Evolutionary conservation across 2,797 vertebrate species (phyloP).

Genomic region (Tapera naevia): DNA sequence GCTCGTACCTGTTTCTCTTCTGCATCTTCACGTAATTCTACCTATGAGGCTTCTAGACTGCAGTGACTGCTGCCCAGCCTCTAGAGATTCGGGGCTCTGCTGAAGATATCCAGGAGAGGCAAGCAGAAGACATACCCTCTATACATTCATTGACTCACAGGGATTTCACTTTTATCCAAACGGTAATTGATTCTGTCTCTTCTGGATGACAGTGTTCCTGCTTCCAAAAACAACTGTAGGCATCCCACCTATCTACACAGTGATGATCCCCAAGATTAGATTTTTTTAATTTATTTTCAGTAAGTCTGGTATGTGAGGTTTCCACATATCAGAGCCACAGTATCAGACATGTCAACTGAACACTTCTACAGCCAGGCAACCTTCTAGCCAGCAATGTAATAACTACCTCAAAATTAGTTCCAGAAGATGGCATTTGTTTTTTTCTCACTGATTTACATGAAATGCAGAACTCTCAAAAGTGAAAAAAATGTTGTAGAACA

Average conservation of each 20-base stretch:
- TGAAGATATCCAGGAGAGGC: not conserved
- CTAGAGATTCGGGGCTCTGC: not conserved
- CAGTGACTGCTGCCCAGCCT: not conserved
- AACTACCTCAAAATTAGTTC: not conserved
- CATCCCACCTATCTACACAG: not conserved
- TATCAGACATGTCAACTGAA: not conserved
- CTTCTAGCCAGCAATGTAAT: not conserved
- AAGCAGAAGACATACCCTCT: not conserved
- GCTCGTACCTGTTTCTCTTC: not conserved
- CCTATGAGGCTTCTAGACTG: not conserved
- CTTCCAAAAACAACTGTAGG: not conserved
- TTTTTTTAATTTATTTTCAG: not conserved
- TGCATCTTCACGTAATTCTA: not conserved
- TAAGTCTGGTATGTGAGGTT: not conserved
- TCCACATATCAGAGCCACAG: not conserved
- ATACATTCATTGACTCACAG: not conserved
- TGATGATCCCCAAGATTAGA: not conserved
- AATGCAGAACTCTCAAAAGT: not conserved
- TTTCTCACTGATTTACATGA: not conserved
- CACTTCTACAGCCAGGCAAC: not conserved
- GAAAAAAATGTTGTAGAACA: not conserved
- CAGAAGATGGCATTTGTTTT: not conserved
- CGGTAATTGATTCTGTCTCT: not conserved
- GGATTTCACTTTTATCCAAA: not conserved
- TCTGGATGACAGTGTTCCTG: not conserved